A percentile compares a stretch with the other conserved stretches of the same genome.
Conservation (phyloP, 2,888 invertebrate genomes). For the Drosophila quinaria region DNA sequence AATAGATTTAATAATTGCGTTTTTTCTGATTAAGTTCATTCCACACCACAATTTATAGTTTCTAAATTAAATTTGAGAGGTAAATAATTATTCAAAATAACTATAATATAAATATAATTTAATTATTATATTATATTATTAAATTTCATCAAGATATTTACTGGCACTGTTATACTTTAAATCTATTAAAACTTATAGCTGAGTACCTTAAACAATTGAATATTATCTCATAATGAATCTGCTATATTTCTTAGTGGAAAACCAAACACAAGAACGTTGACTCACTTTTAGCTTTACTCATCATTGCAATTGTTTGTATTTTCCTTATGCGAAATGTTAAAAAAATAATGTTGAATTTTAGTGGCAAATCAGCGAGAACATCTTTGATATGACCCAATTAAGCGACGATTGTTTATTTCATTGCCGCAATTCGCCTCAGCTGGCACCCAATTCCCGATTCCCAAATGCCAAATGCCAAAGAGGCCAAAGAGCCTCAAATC, state of each 20-base stretch:
- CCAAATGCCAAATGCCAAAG: conserved; percentile 36
- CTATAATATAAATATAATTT: too few relatives aligned
- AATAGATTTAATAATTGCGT: not conserved
- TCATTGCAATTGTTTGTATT: conserved; percentile 18
- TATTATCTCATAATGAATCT: not conserved
- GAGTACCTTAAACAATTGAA: not conserved
- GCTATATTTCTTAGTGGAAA: too few relatives aligned
- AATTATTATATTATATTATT: too few relatives aligned
- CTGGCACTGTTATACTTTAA: not conserved
- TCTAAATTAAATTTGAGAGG: not conserved
- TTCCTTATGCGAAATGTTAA: conserved; percentile 16
- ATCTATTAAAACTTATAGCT: not conserved
- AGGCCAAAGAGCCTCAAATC: conserved; percentile 68
- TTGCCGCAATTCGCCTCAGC: conserved; percentile 42
- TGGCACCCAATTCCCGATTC: conserved; percentile 18
- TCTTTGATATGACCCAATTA: conserved; percentile 42
- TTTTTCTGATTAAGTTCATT: not conserved
- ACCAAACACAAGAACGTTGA: not conserved
- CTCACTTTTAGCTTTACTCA: not conserved
- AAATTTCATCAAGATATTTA: not conserved
- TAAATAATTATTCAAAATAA: not conserved
- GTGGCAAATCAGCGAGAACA: conserved; percentile 18
- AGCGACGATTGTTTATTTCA: conserved; percentile 40
- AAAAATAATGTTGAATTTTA: conserved; percentile 15
- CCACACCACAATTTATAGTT: not conserved